Conservation (phyloP, 2,797 vertebrate genomes). For the Melanogrammus aeglefinus region DNA sequence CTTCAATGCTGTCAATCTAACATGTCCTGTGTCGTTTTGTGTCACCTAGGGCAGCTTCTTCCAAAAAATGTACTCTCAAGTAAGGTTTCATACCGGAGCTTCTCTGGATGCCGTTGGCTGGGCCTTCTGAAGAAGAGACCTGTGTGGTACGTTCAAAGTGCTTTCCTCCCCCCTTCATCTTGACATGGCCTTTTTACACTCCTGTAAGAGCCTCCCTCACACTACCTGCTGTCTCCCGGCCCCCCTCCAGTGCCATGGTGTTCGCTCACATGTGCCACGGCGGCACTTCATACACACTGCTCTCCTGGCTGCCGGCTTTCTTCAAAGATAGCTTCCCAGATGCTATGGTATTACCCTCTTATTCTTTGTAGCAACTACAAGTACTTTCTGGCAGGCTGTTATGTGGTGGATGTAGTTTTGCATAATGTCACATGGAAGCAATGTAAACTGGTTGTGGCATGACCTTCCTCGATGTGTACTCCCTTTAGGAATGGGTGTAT, state of each 20-base stretch:
- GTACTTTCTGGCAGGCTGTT: background rate
- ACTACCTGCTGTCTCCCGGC: background rate
- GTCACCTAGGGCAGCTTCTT: conserved; percentile 64
- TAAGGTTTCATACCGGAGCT: conserved; percentile 42
- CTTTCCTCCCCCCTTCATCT: background rate
- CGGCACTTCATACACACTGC: conserved; percentile 79
- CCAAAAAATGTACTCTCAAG: conserved; percentile 51
- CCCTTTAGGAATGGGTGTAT: conserved; percentile 83
- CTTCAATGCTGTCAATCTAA: background rate
- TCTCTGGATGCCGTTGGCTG: conserved; percentile 71
- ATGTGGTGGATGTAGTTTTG: background rate
- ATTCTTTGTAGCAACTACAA: background rate
- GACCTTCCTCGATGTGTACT: background rate
- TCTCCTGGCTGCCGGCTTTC: conserved; percentile 93
- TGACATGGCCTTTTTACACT: background rate
- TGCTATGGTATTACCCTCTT: conserved; percentile 71
- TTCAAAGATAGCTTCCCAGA: conserved; percentile 86
- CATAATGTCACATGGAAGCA: background rate
- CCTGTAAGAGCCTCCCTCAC: background rate
- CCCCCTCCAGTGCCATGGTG: conserved; percentile 78
- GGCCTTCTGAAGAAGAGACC: conserved; percentile 76
- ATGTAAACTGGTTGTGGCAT: background rate
- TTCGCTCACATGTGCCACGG: conserved; percentile 78
- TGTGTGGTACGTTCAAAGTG: conserved; percentile 76
- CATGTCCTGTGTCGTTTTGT: background rate